Percentiles rank a stretch among this genome's conserved stretches.
These are phyloP conservation scores for Dreissena rostriformis DNA, from an alignment of 1,140 invertebrate genomes.

Conservation along the genomic window DNA sequence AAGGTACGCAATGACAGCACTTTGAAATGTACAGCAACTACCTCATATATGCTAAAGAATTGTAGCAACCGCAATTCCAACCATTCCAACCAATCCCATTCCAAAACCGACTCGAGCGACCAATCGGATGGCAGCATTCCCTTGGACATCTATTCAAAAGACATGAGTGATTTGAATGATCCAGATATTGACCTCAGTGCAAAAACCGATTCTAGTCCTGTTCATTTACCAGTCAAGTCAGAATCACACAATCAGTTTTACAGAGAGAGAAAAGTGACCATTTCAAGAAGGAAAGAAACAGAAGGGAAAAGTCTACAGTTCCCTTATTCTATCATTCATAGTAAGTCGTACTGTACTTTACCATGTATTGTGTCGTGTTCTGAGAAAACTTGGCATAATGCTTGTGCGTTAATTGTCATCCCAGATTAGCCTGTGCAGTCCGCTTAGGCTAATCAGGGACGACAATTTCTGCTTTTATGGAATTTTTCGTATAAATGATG, in stretches of 20 bases:
- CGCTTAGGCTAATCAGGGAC: too few species aligned
- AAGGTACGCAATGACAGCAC: too few species aligned
- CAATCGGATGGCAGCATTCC: constrained; percentile 36
- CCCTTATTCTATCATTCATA: constrained; percentile 50
- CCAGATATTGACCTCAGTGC: neutral
- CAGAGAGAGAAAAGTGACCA: neutral
- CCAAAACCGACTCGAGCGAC: constrained; percentile 39
- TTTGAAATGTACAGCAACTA: too few species aligned
- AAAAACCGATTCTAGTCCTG: constrained; percentile 45
- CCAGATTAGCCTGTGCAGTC: too few species aligned
- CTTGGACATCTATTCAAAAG: constrained; percentile 26
- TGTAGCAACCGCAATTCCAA: neutral
- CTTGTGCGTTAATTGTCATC: too few species aligned
- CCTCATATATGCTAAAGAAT: neutral
- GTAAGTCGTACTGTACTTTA: too few species aligned
- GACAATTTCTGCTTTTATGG: too few species aligned
- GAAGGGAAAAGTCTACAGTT: constrained; percentile 37
- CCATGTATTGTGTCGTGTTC: too few species aligned
- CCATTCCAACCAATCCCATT: constrained; percentile 30
- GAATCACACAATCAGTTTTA: too few species aligned
- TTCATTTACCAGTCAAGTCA: neutral
- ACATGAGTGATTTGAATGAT: constrained; percentile 27
- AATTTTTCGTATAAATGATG: too few species aligned
- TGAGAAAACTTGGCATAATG: too few species aligned
- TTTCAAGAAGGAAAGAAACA: constrained; percentile 3